Evolutionary conservation across 2,113 vertebrate genomes (phyloP).

Genomic region (Cyphomyrus plagiostoma): DNA sequence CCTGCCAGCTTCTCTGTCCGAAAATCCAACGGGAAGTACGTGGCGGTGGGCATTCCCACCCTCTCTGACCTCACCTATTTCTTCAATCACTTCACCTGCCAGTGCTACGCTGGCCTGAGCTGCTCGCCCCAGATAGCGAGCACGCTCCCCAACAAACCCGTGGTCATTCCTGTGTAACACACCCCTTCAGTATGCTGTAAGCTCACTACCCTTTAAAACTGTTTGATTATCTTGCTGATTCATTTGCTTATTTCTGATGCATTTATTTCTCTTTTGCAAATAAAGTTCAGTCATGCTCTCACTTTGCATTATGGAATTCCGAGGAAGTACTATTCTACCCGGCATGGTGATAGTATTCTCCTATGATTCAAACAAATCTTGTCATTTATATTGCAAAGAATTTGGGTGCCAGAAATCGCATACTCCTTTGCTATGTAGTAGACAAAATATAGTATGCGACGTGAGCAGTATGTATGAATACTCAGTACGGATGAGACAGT

Average conservation of each 20-base stretch:
- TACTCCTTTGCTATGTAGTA: background rate
- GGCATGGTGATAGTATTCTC: too few relatives aligned
- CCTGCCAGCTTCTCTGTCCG: too few relatives aligned
- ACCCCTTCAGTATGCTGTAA: background rate
- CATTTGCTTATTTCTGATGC: background rate
- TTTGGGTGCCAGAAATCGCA: background rate
- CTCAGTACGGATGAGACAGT: background rate
- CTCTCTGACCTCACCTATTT: too few relatives aligned
- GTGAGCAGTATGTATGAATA: background rate
- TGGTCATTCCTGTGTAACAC: background rate
- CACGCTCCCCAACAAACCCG: constrained; percentile 24
- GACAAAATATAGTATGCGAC: background rate
- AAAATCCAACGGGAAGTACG: too few relatives aligned
- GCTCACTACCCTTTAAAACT: background rate
- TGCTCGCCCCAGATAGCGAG: too few relatives aligned
- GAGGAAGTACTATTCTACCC: too few relatives aligned
- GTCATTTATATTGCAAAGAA: background rate
- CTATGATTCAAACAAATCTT: background rate
- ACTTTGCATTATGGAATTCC: background rate
- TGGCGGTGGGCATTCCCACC: too few relatives aligned
- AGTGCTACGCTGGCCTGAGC: too few relatives aligned
- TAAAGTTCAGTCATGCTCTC: background rate
- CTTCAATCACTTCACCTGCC: too few relatives aligned
- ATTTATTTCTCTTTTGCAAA: background rate
- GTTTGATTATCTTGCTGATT: background rate